These are phyloP conservation scores for Hylaeus volcanicus DNA, from an alignment of 1,140 invertebrate genomes.

Conservation along the genomic window DNA sequence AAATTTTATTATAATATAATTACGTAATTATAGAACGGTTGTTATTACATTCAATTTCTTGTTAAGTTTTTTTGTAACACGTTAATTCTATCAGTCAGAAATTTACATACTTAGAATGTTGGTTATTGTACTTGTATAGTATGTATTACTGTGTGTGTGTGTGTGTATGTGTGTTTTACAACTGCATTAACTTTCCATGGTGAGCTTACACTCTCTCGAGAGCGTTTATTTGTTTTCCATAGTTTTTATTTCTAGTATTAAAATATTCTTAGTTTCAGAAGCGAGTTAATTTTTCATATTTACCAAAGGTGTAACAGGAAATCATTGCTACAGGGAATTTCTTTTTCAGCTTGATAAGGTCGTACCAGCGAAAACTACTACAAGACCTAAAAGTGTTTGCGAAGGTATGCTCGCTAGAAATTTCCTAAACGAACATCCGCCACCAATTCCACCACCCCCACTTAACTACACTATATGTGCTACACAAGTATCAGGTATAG, in stretches of 20 bases:
- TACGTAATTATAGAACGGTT: not conserved
- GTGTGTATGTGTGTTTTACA: not conserved
- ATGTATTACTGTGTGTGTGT: not conserved
- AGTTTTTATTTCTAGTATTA: slow-evolving; percentile 12
- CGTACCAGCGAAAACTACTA: slow-evolving; percentile 66
- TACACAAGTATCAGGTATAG: slow-evolving; percentile 73
- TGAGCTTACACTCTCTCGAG: not conserved
- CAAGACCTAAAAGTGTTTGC: slow-evolving; percentile 76
- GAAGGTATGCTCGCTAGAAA: slow-evolving; percentile 76
- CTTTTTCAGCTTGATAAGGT: slow-evolving; percentile 77
- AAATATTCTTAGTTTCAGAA: not conserved
- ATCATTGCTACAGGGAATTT: slow-evolving; percentile 5
- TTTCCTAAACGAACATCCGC: slow-evolving; percentile 77
- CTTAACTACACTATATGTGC: slow-evolving; percentile 81
- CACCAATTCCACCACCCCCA: slow-evolving; percentile 83
- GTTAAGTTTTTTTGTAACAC: not conserved
- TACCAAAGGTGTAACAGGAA: not conserved
- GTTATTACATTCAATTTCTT: not conserved
- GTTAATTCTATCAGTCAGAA: not conserved
- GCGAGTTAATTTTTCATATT: not conserved
- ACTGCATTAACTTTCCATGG: slow-evolving; percentile 4
- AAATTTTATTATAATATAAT: not conserved
- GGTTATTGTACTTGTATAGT: not conserved
- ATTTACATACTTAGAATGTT: not conserved
- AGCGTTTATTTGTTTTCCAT: not conserved